Evolutionary conservation across 35 echinoderm and acorn worm genomes (phyloP).

Genomic region (Apostichopus japonicus): DNA sequence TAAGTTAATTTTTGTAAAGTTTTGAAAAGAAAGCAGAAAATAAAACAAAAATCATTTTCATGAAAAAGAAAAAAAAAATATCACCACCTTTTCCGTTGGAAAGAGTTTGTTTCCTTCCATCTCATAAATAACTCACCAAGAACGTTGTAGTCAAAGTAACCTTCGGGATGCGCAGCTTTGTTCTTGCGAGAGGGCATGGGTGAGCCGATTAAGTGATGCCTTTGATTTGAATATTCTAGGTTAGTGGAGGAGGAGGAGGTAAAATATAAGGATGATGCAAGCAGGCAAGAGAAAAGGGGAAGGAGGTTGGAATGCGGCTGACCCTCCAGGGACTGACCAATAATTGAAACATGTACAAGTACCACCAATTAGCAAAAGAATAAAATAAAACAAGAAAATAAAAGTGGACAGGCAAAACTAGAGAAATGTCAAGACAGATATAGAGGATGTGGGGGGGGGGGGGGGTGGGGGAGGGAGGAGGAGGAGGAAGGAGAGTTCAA

Average conservation of each 20-base stretch:
- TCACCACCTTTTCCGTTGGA: background rate
- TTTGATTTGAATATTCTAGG: slow-evolving; percentile 17
- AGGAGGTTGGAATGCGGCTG: background rate
- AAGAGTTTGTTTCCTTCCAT: background rate
- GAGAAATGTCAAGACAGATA: background rate
- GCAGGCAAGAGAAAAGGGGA: background rate
- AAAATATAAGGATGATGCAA: slow-evolving; percentile 19
- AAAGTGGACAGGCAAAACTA: background rate
- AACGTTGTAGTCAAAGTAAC: slow-evolving; percentile 82
- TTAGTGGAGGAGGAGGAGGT: slow-evolving; percentile 34
- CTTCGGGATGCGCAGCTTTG: slow-evolving; percentile 39
- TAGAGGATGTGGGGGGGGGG: too few relatives aligned
- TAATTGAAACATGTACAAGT: background rate
- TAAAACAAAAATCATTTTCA: background rate
- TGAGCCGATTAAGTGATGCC: slow-evolving; percentile 11
- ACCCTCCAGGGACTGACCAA: background rate
- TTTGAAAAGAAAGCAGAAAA: background rate
- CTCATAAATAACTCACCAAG: slow-evolving; percentile 67
- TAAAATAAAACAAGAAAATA: background rate
- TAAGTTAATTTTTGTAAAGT: too few relatives aligned
- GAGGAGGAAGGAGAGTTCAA: too few relatives aligned
- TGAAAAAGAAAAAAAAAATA: too few relatives aligned
- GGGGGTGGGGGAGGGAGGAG: too few relatives aligned
- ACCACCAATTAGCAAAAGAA: background rate
- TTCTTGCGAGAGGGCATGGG: slow-evolving; percentile 3